These are phyloP conservation scores for Catharus ustulatus DNA, from an alignment of 2,797 vertebrate species.

Conservation along the genomic window DNA sequence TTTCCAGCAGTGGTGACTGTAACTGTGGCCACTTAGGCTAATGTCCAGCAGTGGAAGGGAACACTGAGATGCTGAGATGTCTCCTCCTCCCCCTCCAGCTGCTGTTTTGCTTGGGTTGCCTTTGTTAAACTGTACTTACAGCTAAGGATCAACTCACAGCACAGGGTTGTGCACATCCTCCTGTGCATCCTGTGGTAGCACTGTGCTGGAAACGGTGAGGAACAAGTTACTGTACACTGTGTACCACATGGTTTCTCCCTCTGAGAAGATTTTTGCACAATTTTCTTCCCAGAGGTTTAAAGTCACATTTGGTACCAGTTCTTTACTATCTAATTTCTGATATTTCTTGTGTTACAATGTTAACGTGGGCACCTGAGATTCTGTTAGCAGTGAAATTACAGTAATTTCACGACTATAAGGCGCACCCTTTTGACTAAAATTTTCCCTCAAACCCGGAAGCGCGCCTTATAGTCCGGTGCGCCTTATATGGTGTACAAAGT, in stretches of 20 bases:
- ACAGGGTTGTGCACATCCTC: background rate
- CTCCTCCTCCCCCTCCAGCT: background rate
- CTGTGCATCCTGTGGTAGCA: fast-evolving
- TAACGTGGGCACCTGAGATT: background rate
- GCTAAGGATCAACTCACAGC: background rate
- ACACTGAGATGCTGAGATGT: background rate
- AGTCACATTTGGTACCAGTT: background rate
- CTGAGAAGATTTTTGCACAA: background rate
- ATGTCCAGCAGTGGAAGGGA: background rate
- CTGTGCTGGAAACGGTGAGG: background rate
- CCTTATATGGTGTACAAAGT: too few relatives aligned
- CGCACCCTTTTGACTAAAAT: too few relatives aligned
- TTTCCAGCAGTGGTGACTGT: background rate
- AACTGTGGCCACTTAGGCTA: background rate
- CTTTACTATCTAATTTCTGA: background rate
- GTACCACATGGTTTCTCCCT: background rate
- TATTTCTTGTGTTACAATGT: background rate
- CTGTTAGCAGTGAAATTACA: too few relatives aligned
- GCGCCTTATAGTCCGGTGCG: too few relatives aligned
- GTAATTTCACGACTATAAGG: too few relatives aligned
- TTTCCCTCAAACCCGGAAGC: too few relatives aligned
- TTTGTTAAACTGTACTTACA: background rate
- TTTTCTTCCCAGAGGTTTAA: background rate
- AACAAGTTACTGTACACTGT: background rate
- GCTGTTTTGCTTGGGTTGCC: background rate